These are phyloP conservation scores for Acanthosepion esculentum DNA, from an alignment of 2,888 invertebrate species.

Conservation along the genomic window DNA sequence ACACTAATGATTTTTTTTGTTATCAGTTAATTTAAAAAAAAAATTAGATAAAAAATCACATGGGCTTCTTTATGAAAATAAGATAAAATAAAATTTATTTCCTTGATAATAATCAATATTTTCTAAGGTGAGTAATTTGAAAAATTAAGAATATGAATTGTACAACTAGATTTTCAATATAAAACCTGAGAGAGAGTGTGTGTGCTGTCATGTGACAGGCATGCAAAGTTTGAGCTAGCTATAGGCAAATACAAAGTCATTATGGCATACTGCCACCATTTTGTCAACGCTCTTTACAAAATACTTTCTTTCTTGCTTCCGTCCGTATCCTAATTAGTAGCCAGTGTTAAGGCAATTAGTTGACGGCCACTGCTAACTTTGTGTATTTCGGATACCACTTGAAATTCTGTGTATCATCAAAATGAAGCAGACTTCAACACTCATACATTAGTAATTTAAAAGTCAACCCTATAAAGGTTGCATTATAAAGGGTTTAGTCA, in stretches of 20 bases:
- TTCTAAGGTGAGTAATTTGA: background rate
- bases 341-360: background rate
- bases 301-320: background rate
- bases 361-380: background rate
- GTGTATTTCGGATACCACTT: background rate
- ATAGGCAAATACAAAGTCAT: background rate
- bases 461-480: background rate
- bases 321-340: background rate
- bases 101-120: background rate
- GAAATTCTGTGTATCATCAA: slow-evolving; percentile 8
- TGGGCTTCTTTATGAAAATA: background rate
- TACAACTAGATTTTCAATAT: background rate
- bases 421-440: slow-evolving; percentile 2
- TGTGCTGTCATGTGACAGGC: background rate
- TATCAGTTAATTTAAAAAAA: background rate
- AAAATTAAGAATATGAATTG: background rate
- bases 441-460: background rate
- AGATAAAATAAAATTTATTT: slow-evolving; percentile 6
- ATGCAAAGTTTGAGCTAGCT: slow-evolving; percentile 33
- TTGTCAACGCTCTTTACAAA: background rate
- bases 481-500: background rate
- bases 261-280: background rate
- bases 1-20: background rate
- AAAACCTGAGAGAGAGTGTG: background rate
- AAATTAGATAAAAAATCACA: background rate